A percentile compares a stretch with the other conserved stretches of the same genome.
These are phyloP conservation scores for Drosophila micromelanica DNA, from an alignment of 1,140 invertebrate species.

Conservation along the genomic window DNA sequence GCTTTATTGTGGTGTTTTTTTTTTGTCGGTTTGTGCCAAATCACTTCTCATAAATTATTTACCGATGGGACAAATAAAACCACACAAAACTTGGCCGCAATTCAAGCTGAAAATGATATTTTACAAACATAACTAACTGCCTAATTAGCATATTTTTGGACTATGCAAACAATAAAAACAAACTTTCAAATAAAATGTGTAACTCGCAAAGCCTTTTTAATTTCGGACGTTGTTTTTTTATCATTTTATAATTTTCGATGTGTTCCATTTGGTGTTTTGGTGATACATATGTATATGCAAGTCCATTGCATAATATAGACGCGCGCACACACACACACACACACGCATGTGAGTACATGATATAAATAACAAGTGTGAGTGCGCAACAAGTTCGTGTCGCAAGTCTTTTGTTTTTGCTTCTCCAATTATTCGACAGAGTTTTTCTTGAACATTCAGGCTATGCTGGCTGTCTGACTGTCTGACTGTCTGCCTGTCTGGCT, in stretches of 20 bases:
- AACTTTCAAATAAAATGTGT: slow-evolving; percentile 22
- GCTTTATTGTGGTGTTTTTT: slow-evolving; percentile 16
- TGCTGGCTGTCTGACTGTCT: background rate
- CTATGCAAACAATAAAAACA: slow-evolving; percentile 4
- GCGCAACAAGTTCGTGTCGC: slow-evolving; percentile 53
- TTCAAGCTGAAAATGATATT: slow-evolving; percentile 34
- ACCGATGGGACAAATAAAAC: slow-evolving; percentile 39
- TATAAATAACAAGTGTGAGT: slow-evolving; percentile 52
- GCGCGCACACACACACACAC: background rate
- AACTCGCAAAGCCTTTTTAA: slow-evolving; percentile 10
- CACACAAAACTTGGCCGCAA: slow-evolving; percentile 7
- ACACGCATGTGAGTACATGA: slow-evolving; percentile 28
- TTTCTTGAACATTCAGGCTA: slow-evolving; percentile 31
- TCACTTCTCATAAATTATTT: slow-evolving; percentile 48
- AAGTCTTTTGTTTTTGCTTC: slow-evolving; percentile 62
- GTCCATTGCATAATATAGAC: slow-evolving; percentile 23
- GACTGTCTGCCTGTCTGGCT: background rate
- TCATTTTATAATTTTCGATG: slow-evolving; percentile 14
- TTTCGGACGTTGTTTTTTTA: background rate
- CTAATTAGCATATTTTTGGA: slow-evolving; percentile 36
- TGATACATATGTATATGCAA: slow-evolving; percentile 12
- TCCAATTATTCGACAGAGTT: slow-evolving; percentile 29
- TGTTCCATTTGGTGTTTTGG: slow-evolving; percentile 17
- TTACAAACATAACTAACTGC: slow-evolving; percentile 26
- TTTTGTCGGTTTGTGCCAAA: slow-evolving; percentile 41